Base-by-base conservation (phyloP, 2,797 vertebrate species). In the Malacoctenus gilli region DNA sequence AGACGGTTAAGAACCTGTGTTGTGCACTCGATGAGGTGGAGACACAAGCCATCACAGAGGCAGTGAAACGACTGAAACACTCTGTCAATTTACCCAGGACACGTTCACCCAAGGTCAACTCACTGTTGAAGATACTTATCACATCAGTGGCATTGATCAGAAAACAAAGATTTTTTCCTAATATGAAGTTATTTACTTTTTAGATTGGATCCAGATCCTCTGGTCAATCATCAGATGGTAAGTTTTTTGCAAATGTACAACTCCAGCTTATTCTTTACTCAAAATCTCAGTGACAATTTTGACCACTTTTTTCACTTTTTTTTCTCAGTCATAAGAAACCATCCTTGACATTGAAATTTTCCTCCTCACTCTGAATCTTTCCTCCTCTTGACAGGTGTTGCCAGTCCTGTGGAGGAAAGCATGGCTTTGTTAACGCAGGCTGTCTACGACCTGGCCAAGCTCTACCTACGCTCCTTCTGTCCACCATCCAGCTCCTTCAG, bases 1-100 rank as follows among this genome's bases (percentile, higher is more conserved):
- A 95, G 88, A 92, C 91, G 8, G 93, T 96, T 79, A 96, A 95
- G 89, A 96, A 93, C 86, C 87, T 99, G 36, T 98, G 97, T 83
- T 93, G 88, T 55, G 89, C 92, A n/a, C 81, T 96, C 83, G 95
- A 95, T 54, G 93, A 95, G 55, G 94, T 98, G 71, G 97, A 99
- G 87, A 98, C 95, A 4, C 91, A 90, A 5, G 88, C 92, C 60
- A 76, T 99, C 50, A 95, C 94, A 0, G 92, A 95, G 68, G 91
- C 94, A 0, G 75, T 98, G 51, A 98, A 95, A 85, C 94, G 89
- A 68, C 90, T 99, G 25, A 93, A 91, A 52, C 95, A 94, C 83
- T 90, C 91, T 0, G 91, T 93, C 72, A 99, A 96, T 72, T 89
- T 98, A 36, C 92, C 94, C 19, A 89, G 90, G 78, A 94, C 84